A percentile compares a stretch with the other conserved stretches of the same genome.
Conservation (phyloP, 2,113 vertebrate species). For the Furnarius figulus region DNA sequence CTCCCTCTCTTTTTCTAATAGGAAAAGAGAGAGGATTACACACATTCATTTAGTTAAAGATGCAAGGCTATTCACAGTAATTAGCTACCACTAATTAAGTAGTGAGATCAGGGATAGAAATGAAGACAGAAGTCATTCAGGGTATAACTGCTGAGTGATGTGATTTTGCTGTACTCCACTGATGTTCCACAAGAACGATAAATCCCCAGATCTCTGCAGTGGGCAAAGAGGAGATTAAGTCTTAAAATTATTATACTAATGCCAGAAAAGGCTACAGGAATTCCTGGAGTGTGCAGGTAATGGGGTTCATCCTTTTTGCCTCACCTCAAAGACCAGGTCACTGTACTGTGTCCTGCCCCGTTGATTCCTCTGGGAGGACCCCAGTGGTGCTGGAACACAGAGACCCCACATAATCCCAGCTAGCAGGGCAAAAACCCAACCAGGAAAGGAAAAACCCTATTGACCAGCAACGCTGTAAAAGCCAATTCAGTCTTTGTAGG, state of each 20-base stretch:
- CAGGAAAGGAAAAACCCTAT: neutral
- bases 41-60: neutral
- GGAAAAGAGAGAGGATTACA: neutral
- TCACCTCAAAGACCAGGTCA: neutral
- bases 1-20: neutral
- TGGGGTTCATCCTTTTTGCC: neutral
- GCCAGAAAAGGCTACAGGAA: neutral
- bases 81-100: conserved; percentile 3
- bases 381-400: neutral
- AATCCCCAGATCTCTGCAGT: neutral
- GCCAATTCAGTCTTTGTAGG: neutral
- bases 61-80: neutral
- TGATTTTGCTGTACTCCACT: neutral
- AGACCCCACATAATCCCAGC: neutral
- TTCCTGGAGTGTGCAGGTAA: neutral
- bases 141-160: neutral
- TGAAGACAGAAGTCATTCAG: neutral
- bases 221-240: neutral
- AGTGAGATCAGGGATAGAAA: neutral
- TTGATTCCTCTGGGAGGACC: neutral
- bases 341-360: neutral
- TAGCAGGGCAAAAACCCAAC: neutral
- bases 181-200: neutral
- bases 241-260: neutral
- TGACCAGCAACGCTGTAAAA: neutral